Evolutionary conservation across 2,888 invertebrate genomes (phyloP).

Genomic region (Unio delphinus): DNA sequence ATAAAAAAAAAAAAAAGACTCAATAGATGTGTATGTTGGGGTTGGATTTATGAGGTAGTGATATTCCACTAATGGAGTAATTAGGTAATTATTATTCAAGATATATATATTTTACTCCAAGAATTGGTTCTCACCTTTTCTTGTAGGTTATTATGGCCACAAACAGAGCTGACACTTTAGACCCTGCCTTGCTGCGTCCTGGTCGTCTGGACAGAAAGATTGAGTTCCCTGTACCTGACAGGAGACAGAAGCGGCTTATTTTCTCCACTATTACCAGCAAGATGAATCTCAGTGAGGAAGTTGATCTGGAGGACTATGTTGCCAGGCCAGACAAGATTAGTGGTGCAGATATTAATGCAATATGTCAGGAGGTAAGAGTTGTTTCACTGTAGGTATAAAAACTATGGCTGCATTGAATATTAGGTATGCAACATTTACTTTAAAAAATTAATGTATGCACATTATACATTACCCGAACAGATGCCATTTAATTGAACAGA

Average conservation of each 20-base stretch:
- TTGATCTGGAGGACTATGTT: constrained; percentile 98
- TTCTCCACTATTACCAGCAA: constrained; percentile 94
- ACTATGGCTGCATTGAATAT: not conserved
- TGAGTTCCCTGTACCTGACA: constrained; percentile 97
- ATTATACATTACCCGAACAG: not conserved
- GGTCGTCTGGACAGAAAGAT: constrained; percentile 98
- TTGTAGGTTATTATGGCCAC: constrained; percentile 91
- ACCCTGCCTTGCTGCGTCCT: constrained; percentile 95
- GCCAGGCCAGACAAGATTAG: constrained; percentile 98
- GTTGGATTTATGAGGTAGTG: no score
- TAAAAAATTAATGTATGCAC: no score
- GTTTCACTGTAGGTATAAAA: not conserved
- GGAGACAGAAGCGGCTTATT: constrained; percentile 90
- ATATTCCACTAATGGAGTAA: no score
- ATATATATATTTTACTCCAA: no score
- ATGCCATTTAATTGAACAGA: no score
- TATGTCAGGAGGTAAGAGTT: constrained; percentile 88
- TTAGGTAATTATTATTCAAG: no score
- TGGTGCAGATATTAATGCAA: constrained; percentile 99
- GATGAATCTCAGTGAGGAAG: constrained; percentile 87
- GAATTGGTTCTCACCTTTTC: no score
- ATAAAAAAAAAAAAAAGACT: no score
- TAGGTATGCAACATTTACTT: not conserved
- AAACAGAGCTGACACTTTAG: constrained; percentile 96
- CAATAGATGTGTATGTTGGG: no score